Evolutionary conservation across 1,140 invertebrate genomes (phyloP), one percentile per base, ranked within the genome.

Genomic region (Brachionus asplanchnoidis): DNA sequence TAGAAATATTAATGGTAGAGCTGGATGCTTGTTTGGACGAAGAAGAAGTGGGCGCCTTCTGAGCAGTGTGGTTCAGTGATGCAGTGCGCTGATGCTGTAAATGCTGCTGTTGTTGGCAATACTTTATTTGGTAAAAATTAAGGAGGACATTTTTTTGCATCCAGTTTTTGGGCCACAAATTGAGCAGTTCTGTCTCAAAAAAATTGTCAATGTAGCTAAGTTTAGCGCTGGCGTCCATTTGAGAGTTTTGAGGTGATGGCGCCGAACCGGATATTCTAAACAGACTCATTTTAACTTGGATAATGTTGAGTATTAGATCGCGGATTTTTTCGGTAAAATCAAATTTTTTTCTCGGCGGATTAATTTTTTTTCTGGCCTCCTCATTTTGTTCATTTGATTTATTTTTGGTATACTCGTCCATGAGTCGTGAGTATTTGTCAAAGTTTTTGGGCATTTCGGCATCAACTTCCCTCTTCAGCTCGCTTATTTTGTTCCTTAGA

Each of bases 81-180:
- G 20, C 8, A 17, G 40, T 3, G 28, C 44, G 26, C 26, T 77
- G 73, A 26, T 77, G 73, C 17, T 77, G 73, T 2, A 50, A 2
- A 14, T 77, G 73, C 46, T 77, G 70, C 44, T 75, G 66, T 40
- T 40, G 70, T 23, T 75, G 73, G n/a, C 73, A 77, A 50, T 77
- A 77, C 28, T 50, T 77, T 50, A 77, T 77, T 77, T 77, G 73
- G 46, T 77, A 77, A 50, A 77, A 14, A 77, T 77, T 77, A 11
- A 77, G 26, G n/a, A 77, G 32, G 26, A 77, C 73, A 50, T 77
- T 77, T 26, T 77, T 77, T 77, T 77, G 73, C 73, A 77, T 77
- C 73, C 73, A 77, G n/a, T 77, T 77, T 77, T 77, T 77, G 32
- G 73, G 73, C 73, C 73, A 77, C 28, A 77, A 50, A 77, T 20